Percentiles rank a stretch among this genome's conserved stretches.
Conservation (phyloP, 1,140 invertebrate genomes). For the Tribolium madens region DNA sequence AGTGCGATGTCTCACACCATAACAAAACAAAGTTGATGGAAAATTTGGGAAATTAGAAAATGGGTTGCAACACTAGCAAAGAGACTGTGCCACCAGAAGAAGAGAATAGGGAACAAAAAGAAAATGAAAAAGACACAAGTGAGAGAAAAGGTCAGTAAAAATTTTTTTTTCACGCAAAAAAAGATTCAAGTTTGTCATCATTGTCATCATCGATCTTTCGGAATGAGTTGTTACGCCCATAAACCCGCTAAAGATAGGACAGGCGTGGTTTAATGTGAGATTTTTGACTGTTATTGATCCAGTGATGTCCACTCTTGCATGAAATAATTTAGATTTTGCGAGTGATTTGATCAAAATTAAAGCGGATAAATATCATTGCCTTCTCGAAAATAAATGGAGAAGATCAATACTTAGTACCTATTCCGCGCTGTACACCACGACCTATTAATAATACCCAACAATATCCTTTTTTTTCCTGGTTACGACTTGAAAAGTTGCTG, state of each 20-base stretch:
- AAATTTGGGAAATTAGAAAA: constrained; percentile 32
- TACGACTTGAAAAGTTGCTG: no score
- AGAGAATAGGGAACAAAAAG: constrained; percentile 49
- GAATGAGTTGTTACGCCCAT: not conserved
- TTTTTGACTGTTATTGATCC: not conserved
- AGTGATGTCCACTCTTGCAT: not conserved
- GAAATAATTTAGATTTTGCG: not conserved
- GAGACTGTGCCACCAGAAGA: constrained; percentile 52
- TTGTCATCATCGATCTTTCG: not conserved
- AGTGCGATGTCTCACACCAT: not conserved
- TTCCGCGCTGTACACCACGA: not conserved
- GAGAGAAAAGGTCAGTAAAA: constrained; percentile 44
- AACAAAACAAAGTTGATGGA: not conserved
- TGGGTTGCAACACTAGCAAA: constrained; percentile 62
- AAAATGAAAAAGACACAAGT: not conserved
- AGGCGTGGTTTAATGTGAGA: not conserved
- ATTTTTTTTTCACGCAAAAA: not conserved
- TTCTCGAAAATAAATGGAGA: not conserved
- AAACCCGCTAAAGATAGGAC: not conserved
- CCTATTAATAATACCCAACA: not conserved
- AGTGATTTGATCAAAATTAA: not conserved
- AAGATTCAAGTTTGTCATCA: not conserved
- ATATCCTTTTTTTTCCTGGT: not conserved
- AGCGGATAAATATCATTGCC: not conserved
- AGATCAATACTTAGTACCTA: not conserved